Base-by-base conservation (phyloP, 2,797 vertebrate genomes). In the Naso thynnoides region DNA sequence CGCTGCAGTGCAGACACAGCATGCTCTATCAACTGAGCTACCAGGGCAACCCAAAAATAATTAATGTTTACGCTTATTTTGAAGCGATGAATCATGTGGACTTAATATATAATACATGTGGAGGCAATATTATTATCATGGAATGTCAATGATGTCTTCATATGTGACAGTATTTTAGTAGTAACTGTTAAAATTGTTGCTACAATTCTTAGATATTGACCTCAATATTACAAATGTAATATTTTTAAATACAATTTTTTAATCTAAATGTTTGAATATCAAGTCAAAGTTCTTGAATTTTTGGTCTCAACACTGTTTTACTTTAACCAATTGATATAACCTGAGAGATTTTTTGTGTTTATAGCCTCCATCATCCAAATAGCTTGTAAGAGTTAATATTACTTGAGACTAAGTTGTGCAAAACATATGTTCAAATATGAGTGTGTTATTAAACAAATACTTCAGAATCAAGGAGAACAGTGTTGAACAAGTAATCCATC, bases 291-390 rank as follows among this genome's bases (percentile, higher is more conserved):
- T 6, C 3, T 39, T 49, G 0, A 5, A 4, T 24, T 54, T 55
- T 36, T 55, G 21, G 13, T 6, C 7, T 27, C 18, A 44, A 5
- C 31, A 31, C 18, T 60, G 4, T 18, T 50, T 52, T n/a, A 1
- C 27, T 18, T 36, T 48, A 33, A 18, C 13, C 6, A 27, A 13
- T 2, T 53, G 14, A 49, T 44, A 33, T 9, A 33, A 29, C 8
- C 47, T 33, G 31, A 48, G 48, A 61, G 27, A n/a, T 15, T 31
- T 18, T 54, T 55, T 47, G 52, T 57, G 55, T 41, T 16, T 45
- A 31, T 8, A 10, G n/a, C n/a, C n/a, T 38, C 7, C 13, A 0
- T 8, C 44, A 13, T 19, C 26, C 5, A 45, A 66, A 29, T 19
- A 33, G 27, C 21, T 52, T 48, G 18, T 58, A 11, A 38, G 18